Evolutionary conservation across 2,888 invertebrate species (phyloP).

Genomic region (Macroteleia sp.): DNA sequence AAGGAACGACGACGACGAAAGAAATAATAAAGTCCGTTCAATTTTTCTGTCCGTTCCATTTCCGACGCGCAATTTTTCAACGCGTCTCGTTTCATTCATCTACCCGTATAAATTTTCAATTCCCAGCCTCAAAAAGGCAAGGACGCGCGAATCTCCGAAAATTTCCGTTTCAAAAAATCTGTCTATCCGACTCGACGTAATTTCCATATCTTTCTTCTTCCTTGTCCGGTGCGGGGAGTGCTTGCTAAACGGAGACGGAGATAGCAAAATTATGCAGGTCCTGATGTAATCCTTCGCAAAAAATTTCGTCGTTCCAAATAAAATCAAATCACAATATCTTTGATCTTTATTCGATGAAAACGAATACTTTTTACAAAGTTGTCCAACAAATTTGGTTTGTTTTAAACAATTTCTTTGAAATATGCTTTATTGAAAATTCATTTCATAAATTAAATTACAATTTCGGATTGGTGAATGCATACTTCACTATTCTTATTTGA

Average conservation of each 20-base stretch:
- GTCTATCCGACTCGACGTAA: conserved; percentile 38
- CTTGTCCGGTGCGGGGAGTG: conserved; percentile 10
- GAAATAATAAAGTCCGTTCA: conserved; percentile 41
- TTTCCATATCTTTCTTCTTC: conserved; percentile 46
- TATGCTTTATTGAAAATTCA: no score
- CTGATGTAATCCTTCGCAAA: conserved; percentile 27
- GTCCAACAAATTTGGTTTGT: no score
- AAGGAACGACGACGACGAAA: no score
- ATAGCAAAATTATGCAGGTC: conserved; percentile 42
- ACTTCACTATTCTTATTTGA: no score
- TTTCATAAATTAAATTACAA: no score
- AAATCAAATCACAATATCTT: conserved; percentile 27
- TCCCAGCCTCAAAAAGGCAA: conserved; percentile 37
- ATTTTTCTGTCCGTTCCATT: conserved; percentile 47
- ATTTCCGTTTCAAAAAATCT: conserved; percentile 49
- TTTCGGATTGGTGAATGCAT: no score
- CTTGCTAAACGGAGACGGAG: conserved; percentile 26
- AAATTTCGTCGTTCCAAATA: conserved; percentile 6
- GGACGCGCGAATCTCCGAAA: conserved; percentile 36
- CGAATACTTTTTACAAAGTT: no score
- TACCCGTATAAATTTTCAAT: conserved; percentile 54
- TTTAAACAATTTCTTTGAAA: no score
- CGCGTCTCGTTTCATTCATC: conserved; percentile 49
- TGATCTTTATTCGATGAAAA: conserved; percentile 26
- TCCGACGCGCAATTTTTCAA: conserved; percentile 53